Evolutionary conservation across 1,140 invertebrate genomes (phyloP).

Genomic region (Rhyacophila brunnea): DNA sequence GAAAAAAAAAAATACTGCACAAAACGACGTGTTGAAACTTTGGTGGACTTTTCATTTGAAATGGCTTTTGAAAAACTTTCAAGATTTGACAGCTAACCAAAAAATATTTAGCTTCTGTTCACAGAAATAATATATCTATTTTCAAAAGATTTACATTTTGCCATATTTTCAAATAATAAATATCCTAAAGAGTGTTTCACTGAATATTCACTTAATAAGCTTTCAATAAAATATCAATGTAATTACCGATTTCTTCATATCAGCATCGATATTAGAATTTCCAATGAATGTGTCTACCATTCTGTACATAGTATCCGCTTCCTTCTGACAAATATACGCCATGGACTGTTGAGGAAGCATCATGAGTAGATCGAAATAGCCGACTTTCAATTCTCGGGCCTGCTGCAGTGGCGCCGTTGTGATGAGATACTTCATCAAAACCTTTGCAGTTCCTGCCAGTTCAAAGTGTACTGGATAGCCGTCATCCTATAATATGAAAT

Average conservation of each 20-base stretch:
- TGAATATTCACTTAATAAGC: no score
- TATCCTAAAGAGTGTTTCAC: no score
- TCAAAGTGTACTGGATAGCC: conserved; percentile 7
- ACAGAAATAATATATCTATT: no score
- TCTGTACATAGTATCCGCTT: conserved; percentile 4
- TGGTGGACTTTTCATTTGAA: no score
- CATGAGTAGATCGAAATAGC: conserved; percentile 9
- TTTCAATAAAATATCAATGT: no score
- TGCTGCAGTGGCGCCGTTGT: conserved; percentile 10
- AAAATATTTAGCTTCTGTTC: no score
- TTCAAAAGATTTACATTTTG: no score
- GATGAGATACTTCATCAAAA: conserved; percentile 3
- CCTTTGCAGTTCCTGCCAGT: conserved; percentile 2
- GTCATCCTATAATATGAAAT: conserved; percentile 21
- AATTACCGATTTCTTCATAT: conserved; percentile 20
- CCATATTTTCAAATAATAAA: no score
- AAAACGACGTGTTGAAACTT: no score
- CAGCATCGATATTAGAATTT: conserved; percentile 7
- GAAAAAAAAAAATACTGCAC: no score
- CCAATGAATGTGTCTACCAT: conserved; percentile 8
- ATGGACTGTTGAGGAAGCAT: background rate
- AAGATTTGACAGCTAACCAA: no score
- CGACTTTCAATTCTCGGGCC: background rate
- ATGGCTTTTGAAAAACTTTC: no score
- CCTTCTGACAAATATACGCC: background rate